Conservation (phyloP, 2,888 invertebrate species). For the Halictus ligatus region DNA sequence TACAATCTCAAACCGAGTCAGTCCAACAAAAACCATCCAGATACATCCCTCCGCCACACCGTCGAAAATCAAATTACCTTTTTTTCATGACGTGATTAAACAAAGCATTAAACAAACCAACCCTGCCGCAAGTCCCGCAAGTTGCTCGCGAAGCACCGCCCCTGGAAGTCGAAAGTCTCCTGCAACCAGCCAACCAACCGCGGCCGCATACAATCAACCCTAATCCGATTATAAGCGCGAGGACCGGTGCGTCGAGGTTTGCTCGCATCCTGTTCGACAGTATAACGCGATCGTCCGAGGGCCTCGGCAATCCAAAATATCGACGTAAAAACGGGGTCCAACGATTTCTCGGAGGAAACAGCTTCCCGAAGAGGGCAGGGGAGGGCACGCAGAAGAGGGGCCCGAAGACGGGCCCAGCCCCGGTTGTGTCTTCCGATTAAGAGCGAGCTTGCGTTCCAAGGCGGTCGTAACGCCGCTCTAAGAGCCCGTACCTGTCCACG, state of each 20-base stretch:
- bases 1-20: neutral
- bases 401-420: slow-evolving; percentile 40
- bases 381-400: slow-evolving; percentile 18
- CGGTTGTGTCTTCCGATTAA: slow-evolving; percentile 71
- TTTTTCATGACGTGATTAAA: neutral
- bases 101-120: neutral
- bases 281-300: neutral
- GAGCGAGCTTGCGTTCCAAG: slow-evolving; percentile 75
- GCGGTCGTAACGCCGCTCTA: slow-evolving; percentile 80
- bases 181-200: neutral
- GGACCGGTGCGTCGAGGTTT: neutral
- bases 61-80: neutral
- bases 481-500: slow-evolving; percentile 83
- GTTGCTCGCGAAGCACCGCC: neutral
- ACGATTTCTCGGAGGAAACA: slow-evolving; percentile 38
- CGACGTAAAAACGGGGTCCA: slow-evolving; percentile 36
- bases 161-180: neutral
- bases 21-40: neutral
- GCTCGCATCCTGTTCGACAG: neutral
- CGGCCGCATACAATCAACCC: neutral
- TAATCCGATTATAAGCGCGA: slow-evolving; percentile 2
- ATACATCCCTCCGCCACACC: no score
- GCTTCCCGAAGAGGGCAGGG: slow-evolving; percentile 28
- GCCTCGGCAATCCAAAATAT: slow-evolving; percentile 28
- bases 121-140: neutral